Evolutionary conservation across 2,113 vertebrate species (phyloP), one percentile per base, ranked within the genome.

Genomic region (Labeo rohita): DNA sequence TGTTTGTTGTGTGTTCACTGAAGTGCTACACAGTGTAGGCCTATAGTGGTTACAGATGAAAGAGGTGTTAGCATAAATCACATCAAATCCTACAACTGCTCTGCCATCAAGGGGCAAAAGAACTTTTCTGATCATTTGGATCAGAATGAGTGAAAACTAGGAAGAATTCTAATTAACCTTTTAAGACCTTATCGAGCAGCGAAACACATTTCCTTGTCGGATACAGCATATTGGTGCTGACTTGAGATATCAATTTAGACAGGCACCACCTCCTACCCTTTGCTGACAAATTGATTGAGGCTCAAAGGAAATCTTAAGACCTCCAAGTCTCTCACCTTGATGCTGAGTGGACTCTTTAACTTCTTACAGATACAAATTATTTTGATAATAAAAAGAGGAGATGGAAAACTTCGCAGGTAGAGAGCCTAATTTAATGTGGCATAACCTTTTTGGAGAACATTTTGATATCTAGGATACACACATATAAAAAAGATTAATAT

Each of bases 141-240:
- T 83, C 50, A 72, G 81, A 72, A 83, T 56, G 34, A 83, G 18
- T 21, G 6, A 84, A 16, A 65, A 47, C 81, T 87, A 85, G 79
- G 88, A 86, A 78, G 85, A 81, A 86, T 49, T 83, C 80, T 45
- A 84, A 84, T 84, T 74, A 84, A 84, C 68, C 66, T 74, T 82
- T 81, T 52, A 88, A 70, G 76, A 54, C 77, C 84, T 79, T 63
- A 87, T 88, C 85, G 87, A 81, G 47, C 63, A 78, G 61, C 23
- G 28, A 80, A 84, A 16, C 52, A 11, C 54, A 81, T 63, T 76
- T 85, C 45, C 80, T 59, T 84, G 72, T 65, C 36, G 49, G 43
- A 83, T 84, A 83, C 72, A 75, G 52, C 49, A 61, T 21, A 72
- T 81, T 63, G 34, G 54, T 59, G 43, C 59, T 36, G 54, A 76